Conservation (phyloP, 2,113 vertebrate species). For the Amphiprion percula region DNA sequence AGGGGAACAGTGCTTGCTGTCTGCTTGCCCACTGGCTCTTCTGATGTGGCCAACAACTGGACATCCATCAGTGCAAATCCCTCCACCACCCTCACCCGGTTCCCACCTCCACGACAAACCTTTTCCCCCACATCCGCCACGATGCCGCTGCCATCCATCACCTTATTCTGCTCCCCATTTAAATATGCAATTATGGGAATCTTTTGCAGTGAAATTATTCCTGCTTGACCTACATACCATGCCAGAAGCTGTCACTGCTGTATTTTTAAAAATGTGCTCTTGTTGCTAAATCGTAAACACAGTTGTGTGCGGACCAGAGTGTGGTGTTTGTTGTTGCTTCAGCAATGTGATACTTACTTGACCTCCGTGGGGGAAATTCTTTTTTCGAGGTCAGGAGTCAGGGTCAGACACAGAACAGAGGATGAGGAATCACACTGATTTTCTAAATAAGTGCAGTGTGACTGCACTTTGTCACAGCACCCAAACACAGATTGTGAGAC, state of each 20-base stretch:
- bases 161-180: constrained; percentile 4
- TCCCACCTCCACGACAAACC: constrained; percentile 42
- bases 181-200: constrained; percentile 38
- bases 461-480: background rate
- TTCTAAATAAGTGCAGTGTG: background rate
- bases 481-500: background rate
- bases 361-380: constrained; percentile 6
- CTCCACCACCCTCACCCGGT: constrained; percentile 2
- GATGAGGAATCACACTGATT: constrained; percentile 13
- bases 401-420: constrained; percentile 13
- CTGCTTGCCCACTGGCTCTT: constrained; percentile 59
- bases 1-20: constrained; percentile 66
- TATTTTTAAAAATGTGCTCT: constrained; percentile 22
- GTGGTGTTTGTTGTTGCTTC: constrained; percentile 35
- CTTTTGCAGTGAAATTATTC: constrained; percentile 7
- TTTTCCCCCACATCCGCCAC: constrained; percentile 34
- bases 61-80: constrained; percentile 65
- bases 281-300: constrained; percentile 10
- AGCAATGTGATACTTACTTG: constrained; percentile 37
- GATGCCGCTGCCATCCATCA: constrained; percentile 29
- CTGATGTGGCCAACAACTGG: constrained; percentile 78
- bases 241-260: constrained; percentile 31
- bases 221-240: constrained; percentile 40
- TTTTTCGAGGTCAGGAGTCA: constrained; percentile 39
- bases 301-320: constrained; percentile 31